phyloP scores from a whole-genome alignment of 1,140 invertebrate genomes.

The Microplitis demolitor region DNA sequence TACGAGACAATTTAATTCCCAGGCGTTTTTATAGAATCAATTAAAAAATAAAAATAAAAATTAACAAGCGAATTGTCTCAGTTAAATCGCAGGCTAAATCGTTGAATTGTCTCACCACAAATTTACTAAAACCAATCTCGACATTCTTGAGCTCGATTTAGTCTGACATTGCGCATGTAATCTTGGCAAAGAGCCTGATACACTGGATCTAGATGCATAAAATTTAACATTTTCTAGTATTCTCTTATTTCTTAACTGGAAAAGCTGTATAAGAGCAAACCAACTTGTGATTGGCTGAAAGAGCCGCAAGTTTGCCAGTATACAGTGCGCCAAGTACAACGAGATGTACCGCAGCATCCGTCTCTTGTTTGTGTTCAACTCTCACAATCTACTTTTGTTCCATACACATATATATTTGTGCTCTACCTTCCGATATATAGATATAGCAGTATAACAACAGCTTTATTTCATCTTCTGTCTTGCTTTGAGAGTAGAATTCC shows the following conservation, averaged over 20 bases:
- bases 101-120: conserved; percentile 1
- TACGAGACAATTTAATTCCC: no score
- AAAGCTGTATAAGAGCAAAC: neutral
- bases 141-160: neutral
- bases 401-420: neutral
- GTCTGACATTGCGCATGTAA: conserved; percentile 3
- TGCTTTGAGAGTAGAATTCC: neutral
- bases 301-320: conserved; percentile 2
- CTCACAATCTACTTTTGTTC: neutral
- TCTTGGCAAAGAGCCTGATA: conserved; percentile 22
- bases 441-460: neutral
- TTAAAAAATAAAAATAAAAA: no score
- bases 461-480: neutral
- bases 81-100: neutral
- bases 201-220: neutral
- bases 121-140: conserved; percentile 10
- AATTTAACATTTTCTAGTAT: neutral
- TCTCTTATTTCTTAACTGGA: neutral
- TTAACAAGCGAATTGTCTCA: no score
- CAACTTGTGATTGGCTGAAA: conserved; percentile 13
- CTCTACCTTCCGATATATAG: neutral
- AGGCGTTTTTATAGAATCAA: no score
- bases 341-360: conserved; percentile 18
- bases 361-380: neutral
- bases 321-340: neutral